Evolutionary conservation across 1,140 invertebrate species (phyloP).

Genomic region (Pantala flavescens): DNA sequence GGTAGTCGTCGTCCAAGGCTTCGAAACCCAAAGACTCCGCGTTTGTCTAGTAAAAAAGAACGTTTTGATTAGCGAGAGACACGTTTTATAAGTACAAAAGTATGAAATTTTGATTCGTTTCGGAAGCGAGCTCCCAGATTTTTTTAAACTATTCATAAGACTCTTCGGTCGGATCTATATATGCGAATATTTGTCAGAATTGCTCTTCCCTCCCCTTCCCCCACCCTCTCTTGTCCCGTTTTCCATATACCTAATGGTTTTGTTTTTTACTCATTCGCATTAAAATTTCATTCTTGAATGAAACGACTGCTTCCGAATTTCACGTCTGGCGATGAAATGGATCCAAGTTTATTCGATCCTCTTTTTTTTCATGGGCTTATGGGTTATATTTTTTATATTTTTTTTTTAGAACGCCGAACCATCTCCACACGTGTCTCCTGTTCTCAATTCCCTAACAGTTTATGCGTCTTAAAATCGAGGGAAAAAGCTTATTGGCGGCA

Average conservation of each 20-base stretch:
- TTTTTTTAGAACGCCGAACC: background rate
- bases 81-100: background rate
- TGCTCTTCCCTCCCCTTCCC: too few species aligned
- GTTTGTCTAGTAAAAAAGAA: too few species aligned
- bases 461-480: too few species aligned
- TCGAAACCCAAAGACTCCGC: too few species aligned
- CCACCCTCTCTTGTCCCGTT: background rate
- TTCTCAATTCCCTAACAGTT: too few species aligned
- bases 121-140: background rate
- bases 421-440: background rate
- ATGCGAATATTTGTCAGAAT: background rate
- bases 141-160: constrained; percentile 11
- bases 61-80: too few species aligned
- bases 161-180: background rate
- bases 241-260: background rate
- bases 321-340: background rate
- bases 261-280: background rate
- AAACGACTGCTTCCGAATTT: background rate
- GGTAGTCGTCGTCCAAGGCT: too few species aligned
- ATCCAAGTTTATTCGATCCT: background rate
- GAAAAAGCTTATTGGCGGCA: too few species aligned
- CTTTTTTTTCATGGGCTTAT: background rate
- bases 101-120: background rate
- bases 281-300: constrained; percentile 6
- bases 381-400: background rate